phyloP scores from a whole-genome alignment of 2,888 invertebrate genomes.

The Camptogramma bilineatum region DNA sequence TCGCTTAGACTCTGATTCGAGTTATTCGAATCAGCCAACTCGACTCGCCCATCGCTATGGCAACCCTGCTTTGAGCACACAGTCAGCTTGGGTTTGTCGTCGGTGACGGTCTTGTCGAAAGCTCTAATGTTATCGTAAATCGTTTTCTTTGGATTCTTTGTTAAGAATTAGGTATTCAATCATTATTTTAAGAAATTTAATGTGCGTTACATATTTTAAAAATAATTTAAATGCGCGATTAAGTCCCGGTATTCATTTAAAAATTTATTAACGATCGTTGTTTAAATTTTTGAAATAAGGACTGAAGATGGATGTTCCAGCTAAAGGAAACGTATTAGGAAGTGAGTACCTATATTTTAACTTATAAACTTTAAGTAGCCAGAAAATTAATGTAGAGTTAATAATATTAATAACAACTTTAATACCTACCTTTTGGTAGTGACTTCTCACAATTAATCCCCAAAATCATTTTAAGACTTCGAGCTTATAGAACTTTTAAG shows the following conservation, averaged over 20 bases:
- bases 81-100: conserved; percentile 29
- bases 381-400: not conserved
- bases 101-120: conserved; percentile 13
- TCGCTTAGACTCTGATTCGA: no score
- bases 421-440: no score
- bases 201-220: no score
- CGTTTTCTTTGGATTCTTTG: not conserved
- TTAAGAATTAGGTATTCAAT: no score
- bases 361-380: not conserved
- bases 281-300: conserved; percentile 4
- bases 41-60: no score
- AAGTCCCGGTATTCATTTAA: no score
- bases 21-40: not conserved
- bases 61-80: not conserved
- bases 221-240: no score
- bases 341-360: conserved; percentile 68
- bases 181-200: no score
- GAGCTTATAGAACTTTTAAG: no score
- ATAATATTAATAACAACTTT: not conserved
- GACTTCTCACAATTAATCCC: no score
- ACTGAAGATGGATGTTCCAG: conserved; percentile 79
- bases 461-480: no score
- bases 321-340: conserved; percentile 85
- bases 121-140: conserved; percentile 9
- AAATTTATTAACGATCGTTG: not conserved